Base-by-base conservation (phyloP, 64 coral and sea anemone species). In the Montipora capricornis region DNA sequence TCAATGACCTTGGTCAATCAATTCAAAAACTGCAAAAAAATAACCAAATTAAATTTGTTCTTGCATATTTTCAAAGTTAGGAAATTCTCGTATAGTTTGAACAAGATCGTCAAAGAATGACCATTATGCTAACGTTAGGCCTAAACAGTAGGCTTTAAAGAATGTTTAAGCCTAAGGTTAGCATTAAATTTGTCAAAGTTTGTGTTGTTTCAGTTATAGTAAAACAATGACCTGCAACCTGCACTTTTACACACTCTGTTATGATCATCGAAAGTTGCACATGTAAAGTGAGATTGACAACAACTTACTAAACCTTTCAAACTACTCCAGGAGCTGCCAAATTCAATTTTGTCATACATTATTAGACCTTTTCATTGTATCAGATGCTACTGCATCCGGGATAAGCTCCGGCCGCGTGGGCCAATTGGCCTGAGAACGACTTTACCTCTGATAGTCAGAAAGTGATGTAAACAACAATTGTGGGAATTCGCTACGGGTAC, bases 291-390 rank as follows among this genome's bases (percentile, higher is more conserved):
- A 75, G 73, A 75, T 75, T 75, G 73, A 45, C 45, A 45, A 47
- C 73, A 75, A 75, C 24, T 24, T 45, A 75, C 73, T 75, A 75
- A 75, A 75, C 73, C 5, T 75, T 75, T 75, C 73, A 75, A 75
- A 75, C 45, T 75, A 29, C 55, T 55, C 77, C 77, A 80, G 55
- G 15, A 52, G 20, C 20, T 52, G 8, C 47, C 77, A 80, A 80
- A 48, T 80, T 80, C 77, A 80, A 80, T 80, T 4, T 80, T 80
- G 77, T 80, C 77, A 53, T 80, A 80, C 13, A 80, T 80, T 80
- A 80, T 55, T 52, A 52, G 49, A 5, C 48, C 29, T 29, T 29
- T 1, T 29, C 29, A 29, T 29, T 29, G 29, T 29, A 29, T 29
- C 29, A 29, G 29, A 29, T 29, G 29, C 29, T 29, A 29, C 29